Evolutionary conservation across 2,113 vertebrate species (phyloP).

Genomic region (Labeo rohita): DNA sequence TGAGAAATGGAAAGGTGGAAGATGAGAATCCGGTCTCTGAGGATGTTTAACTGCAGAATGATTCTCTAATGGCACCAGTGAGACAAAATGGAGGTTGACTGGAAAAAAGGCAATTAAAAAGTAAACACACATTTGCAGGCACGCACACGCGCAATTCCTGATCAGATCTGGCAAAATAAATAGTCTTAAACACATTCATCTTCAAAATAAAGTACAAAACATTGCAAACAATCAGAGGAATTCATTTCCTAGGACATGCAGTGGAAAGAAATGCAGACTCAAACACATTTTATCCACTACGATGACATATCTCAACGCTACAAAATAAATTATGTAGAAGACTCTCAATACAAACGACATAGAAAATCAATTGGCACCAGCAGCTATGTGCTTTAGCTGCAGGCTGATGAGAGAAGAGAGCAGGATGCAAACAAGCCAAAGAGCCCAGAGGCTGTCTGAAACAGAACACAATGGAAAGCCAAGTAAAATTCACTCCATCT

Average conservation of each 20-base stretch:
- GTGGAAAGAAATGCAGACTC: conserved; percentile 26
- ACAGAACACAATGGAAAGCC: conserved; percentile 8
- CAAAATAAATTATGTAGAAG: conserved; percentile 47
- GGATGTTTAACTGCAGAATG: conserved; percentile 26
- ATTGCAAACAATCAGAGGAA: conserved; percentile 37
- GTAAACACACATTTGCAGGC: conserved; percentile 23
- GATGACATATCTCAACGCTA: conserved; percentile 24
- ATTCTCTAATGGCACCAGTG: conserved; percentile 2
- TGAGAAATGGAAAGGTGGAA: not conserved
- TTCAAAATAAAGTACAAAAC: conserved; percentile 26
- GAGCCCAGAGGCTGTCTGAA: conserved; percentile 22
- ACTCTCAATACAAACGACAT: conserved; percentile 49
- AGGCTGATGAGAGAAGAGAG: conserved; percentile 35
- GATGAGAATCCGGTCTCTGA: conserved; percentile 13
- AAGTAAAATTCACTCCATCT: conserved; percentile 35
- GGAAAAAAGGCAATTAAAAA: conserved; percentile 20
- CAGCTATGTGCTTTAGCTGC: conserved; percentile 20
- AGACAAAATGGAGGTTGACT: conserved; percentile 11
- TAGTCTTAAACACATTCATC: conserved; percentile 20
- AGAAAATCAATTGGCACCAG: conserved; percentile 50
- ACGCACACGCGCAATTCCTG: not conserved
- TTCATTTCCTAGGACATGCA: conserved; percentile 20
- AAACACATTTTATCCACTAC: conserved; percentile 26
- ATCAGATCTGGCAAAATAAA: conserved; percentile 24
- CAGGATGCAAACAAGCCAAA: conserved; percentile 32